phyloP scores from a whole-genome alignment of 2,888 invertebrate genomes.

The Timema cristinae region DNA sequence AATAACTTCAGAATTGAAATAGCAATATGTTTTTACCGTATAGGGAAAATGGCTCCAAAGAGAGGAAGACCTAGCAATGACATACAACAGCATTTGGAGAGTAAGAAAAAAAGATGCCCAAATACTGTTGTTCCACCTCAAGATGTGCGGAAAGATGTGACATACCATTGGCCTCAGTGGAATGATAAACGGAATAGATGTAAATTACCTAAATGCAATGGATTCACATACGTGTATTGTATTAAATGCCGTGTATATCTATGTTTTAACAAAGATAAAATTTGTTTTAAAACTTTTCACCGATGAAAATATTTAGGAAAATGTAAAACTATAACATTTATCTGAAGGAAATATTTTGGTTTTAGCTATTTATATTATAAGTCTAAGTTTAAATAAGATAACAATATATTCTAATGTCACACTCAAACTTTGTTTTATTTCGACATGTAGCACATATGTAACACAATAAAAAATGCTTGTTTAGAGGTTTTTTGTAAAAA shows the following conservation, averaged over 20 bases:
- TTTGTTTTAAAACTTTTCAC: not conserved
- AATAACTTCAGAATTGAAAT: slow-evolving; percentile 10
- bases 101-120: not conserved
- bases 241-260: slow-evolving; percentile 5
- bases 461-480: too few relatives aligned
- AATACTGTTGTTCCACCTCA: slow-evolving; percentile 6
- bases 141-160: not conserved
- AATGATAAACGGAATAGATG: slow-evolving; percentile 3
- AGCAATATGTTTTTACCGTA: not conserved
- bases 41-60: not conserved
- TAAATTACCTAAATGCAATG: slow-evolving; percentile 3
- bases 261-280: slow-evolving; percentile 14
- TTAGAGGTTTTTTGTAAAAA: too few relatives aligned
- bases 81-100: slow-evolving; percentile 6
- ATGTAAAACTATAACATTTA: too few relatives aligned
- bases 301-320: not conserved
- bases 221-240: slow-evolving; percentile 8
- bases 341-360: too few relatives aligned
- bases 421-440: too few relatives aligned
- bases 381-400: too few relatives aligned
- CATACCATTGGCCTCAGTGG: slow-evolving; percentile 1
- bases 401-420: too few relatives aligned
- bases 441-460: too few relatives aligned
- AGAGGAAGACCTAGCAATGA: slow-evolving; percentile 10
- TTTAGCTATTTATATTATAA: too few relatives aligned